Base-by-base conservation (phyloP, 2,888 invertebrate species). In the Hybos culiciformis region DNA sequence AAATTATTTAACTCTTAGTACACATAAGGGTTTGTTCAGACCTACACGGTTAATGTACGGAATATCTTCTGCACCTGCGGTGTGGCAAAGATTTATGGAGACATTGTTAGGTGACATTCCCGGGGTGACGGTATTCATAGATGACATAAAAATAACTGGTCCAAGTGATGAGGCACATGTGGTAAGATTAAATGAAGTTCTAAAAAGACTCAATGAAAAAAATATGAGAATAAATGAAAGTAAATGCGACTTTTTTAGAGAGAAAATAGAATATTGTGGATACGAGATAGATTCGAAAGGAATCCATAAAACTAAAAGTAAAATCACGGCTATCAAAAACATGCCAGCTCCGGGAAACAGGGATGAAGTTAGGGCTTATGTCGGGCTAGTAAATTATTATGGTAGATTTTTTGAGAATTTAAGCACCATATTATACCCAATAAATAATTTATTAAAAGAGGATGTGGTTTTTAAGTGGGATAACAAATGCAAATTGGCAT, bases 361-460 rank as follows among this genome's bases (percentile, higher is more conserved):
- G 34, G 48, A 52, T 17, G 52, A 59, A 42, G 46, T 58, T 6
- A 42, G 54, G 11, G 44, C 55, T 8, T 56, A 58, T 42, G 15
- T 58, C 4, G 56, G 55, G 6, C 36, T 58, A 8, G 48, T 54
- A 12, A 55, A 56, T 47, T 62, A 59, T 48, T 60, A 63, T 43
- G 55, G 53, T 5, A 47, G 54, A 31, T 62, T 60, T 43, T 45
- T 61, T 3, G 43, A 52, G 49, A 53, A 59, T 41, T 42, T 55
- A 36, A 53, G 56, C 18, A 46, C 50, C 5, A 44, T 56, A 17
- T 14, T 58, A 11, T 49, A 53, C 41, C 57, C 56, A 8, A 33
- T 60, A 19, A 51, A 57, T 41, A 49, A 53, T 15, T 46, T 60
- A 37, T 39, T 57, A 18, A 43, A 48, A 14, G 50, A 55, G n/a